Conservation (phyloP, 2,888 invertebrate genomes). For the Malthinus seriepunctatus region DNA sequence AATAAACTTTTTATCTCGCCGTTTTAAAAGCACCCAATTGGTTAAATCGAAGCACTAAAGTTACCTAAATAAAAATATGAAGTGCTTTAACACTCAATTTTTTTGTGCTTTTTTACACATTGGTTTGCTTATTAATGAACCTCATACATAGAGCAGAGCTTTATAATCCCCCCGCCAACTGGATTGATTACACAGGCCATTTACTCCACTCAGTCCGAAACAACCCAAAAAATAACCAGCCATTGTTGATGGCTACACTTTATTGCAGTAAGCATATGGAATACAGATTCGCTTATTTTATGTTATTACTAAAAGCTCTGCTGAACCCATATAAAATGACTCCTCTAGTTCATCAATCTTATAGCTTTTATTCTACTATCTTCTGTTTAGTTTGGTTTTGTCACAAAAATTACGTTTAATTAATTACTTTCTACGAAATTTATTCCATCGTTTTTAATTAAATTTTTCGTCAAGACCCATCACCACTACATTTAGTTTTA, state of each 20-base stretch:
- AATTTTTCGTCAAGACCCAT: not conserved
- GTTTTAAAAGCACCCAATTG: not conserved
- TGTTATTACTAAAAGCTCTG: slow-evolving; percentile 29
- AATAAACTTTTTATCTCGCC: not conserved
- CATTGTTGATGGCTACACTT: slow-evolving; percentile 50
- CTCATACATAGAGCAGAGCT: slow-evolving; percentile 44
- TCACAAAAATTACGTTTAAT: slow-evolving; percentile 11
- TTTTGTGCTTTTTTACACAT: slow-evolving; percentile 15
- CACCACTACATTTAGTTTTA: not conserved
- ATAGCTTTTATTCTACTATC: slow-evolving; percentile 9
- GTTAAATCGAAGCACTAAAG: not conserved
- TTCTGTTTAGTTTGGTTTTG: slow-evolving; percentile 14
- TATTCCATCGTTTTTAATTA: not conserved
- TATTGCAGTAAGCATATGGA: slow-evolving; percentile 49
- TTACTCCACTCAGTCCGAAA: slow-evolving; percentile 47
- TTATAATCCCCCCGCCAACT: slow-evolving; percentile 46
- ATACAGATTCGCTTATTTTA: slow-evolving; percentile 45
- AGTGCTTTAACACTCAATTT: slow-evolving; percentile 3
- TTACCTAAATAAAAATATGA: not conserved
- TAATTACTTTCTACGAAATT: slow-evolving; percentile 1
- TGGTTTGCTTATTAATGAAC: slow-evolving; percentile 43
- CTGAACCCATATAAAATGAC: slow-evolving; percentile 21
- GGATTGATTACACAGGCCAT: slow-evolving; percentile 53
- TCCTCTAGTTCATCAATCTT: slow-evolving; percentile 37
- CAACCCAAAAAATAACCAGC: slow-evolving; percentile 51